phyloP scores from a whole-genome alignment of 2,797 vertebrate genomes.

The Leptodactylus fallax region DNA sequence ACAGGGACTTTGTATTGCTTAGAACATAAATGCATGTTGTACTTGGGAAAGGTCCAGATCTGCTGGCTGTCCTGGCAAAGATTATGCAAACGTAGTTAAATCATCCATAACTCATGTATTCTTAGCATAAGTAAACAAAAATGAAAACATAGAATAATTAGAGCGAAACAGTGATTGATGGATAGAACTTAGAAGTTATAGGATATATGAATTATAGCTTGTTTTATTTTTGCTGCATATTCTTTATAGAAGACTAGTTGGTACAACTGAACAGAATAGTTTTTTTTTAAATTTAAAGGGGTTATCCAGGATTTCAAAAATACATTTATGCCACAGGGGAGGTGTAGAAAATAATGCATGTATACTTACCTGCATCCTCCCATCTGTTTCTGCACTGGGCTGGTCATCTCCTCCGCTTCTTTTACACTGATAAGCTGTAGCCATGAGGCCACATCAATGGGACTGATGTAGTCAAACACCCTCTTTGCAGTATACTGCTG shows the following conservation, averaged over 20 bases:
- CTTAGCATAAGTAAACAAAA: constrained; percentile 8
- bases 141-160: background rate
- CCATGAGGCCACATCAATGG: too few species aligned
- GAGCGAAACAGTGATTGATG: background rate
- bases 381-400: too few species aligned
- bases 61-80: constrained; percentile 32
- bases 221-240: background rate
- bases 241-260: background rate
- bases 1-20: constrained; percentile 9
- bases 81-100: constrained; percentile 38
- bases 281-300: too few species aligned
- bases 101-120: constrained; percentile 38
- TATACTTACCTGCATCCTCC: too few species aligned
- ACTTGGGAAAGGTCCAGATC: constrained; percentile 41
- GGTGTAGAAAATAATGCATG: too few species aligned
- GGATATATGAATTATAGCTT: background rate
- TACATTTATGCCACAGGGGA: too few species aligned
- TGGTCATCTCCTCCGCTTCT: too few species aligned
- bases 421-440: too few species aligned
- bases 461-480: too few species aligned
- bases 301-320: too few species aligned
- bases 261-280: too few species aligned
- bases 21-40: constrained; percentile 34
- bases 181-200: background rate
- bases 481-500: too few species aligned